Evolutionary conservation across 64 coral and sea anemone genomes (phyloP), one percentile per base, ranked within the genome.

Genomic region (Hydrozoanthus tunicans): DNA sequence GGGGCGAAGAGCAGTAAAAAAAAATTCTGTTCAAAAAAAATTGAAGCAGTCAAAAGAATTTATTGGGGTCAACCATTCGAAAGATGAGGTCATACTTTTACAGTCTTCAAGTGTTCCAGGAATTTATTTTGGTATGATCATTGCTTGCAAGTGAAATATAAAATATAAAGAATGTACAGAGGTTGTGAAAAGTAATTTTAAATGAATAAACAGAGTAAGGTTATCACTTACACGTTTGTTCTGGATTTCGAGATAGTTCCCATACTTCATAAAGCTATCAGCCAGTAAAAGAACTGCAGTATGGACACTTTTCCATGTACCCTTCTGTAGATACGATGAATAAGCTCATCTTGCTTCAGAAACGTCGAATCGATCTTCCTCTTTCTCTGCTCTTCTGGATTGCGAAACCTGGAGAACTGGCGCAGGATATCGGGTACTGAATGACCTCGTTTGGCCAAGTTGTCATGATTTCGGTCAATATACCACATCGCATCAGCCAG

Each of bases 211-310:
- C 78, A 90, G 63, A 90, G 73, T 72, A 6, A 69, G 12, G 43
- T 66, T 3, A 7, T 59, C 62, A 78, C 88, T 90, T 90, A 90
- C 89, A 90, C 72, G 76, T 76, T 90, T 90, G 77, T 90, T 90
- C 75, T 90, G 89, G 89, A 75, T 90, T n/a, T 75, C 73, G 80
- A 90, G 89, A 79, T 90, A 90, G 62, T 79, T 90, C 6, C 73
- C 89, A 80, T 79, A 90, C 77, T 90, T 90, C 69, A 68, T 53
- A 75, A 90, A 77, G 89, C 75, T 90, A 90, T 90, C 89, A 90
- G 89, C 89, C 4, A 90, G 89, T 80, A 77, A 79, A 90, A 90
- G 89, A 53, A 79, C 58, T 65, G 89, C 89, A 80, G 72, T 79
- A 54, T 62, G 55, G 20, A 90, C 66, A 90, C 53, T 79, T 79